These are phyloP conservation scores for Vidua macroura DNA, from an alignment of 2,113 vertebrate species.

Conservation along the genomic window DNA sequence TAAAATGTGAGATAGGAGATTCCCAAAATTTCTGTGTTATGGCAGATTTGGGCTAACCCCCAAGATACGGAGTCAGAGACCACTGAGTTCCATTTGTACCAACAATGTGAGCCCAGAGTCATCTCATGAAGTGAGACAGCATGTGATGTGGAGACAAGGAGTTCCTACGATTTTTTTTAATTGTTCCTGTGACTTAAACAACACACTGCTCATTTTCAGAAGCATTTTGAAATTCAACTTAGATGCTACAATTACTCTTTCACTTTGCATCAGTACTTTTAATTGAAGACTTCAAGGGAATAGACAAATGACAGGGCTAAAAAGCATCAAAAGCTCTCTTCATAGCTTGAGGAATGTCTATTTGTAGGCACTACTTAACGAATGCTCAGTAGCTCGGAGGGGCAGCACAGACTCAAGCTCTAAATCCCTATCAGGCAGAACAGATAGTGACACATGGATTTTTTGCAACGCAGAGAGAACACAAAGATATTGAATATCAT, in stretches of 20 bases:
- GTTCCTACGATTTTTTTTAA: background rate
- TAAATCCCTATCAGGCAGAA: background rate
- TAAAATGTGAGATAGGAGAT: background rate
- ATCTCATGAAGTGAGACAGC: background rate
- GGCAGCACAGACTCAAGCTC: background rate
- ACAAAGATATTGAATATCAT: background rate
- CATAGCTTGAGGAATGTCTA: background rate
- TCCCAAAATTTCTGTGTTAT: background rate
- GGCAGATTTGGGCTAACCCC: background rate
- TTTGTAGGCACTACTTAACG: background rate
- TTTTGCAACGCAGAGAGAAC: background rate
- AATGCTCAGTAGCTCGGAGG: background rate
- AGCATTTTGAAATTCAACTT: background rate
- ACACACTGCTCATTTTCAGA: background rate
- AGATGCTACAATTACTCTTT: background rate
- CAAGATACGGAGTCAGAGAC: background rate
- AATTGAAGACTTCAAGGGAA: conserved; percentile 8
- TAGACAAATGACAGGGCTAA: background rate
- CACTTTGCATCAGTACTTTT: background rate
- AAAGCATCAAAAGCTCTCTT: background rate
- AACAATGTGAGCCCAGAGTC: background rate
- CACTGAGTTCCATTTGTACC: background rate
- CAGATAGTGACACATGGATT: background rate
- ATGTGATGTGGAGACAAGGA: background rate
- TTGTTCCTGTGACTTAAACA: background rate